Conservation (phyloP, 2,797 vertebrate species). For the Micrastur ruficollis region DNA sequence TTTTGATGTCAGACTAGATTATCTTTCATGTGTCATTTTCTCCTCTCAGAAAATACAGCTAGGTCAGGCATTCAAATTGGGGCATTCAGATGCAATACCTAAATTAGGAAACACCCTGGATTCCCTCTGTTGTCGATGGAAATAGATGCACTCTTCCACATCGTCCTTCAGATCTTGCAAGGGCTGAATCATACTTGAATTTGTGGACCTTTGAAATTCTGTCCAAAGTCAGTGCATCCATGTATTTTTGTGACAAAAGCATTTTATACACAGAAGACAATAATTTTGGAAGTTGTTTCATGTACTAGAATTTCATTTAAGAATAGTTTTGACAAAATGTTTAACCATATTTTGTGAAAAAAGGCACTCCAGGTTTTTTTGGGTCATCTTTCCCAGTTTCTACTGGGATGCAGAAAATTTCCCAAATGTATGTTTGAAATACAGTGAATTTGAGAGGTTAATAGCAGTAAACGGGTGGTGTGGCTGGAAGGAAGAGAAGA, state of each 20-base stretch:
- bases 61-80: background rate
- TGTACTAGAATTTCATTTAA: background rate
- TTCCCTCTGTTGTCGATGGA: accelerated
- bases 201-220: background rate
- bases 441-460: background rate
- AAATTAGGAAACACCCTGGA: background rate
- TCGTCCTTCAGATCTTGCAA: background rate
- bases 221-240: background rate
- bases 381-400: background rate
- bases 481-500: background rate
- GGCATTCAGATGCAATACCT: background rate
- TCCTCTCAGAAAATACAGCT: background rate
- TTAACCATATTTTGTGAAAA: background rate
- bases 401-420: background rate
- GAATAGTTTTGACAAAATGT: background rate
- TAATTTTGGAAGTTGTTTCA: background rate
- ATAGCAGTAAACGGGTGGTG: background rate
- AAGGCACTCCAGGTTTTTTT: background rate
- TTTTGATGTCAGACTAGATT: background rate
- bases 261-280: background rate
- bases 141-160: background rate
- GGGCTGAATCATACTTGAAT: background rate
- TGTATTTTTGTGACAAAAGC: background rate
- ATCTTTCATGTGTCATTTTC: background rate
- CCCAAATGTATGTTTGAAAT: background rate